Evolutionary conservation across 2,797 vertebrate species (phyloP).

Genomic region (Sebastes jordani): DNA sequence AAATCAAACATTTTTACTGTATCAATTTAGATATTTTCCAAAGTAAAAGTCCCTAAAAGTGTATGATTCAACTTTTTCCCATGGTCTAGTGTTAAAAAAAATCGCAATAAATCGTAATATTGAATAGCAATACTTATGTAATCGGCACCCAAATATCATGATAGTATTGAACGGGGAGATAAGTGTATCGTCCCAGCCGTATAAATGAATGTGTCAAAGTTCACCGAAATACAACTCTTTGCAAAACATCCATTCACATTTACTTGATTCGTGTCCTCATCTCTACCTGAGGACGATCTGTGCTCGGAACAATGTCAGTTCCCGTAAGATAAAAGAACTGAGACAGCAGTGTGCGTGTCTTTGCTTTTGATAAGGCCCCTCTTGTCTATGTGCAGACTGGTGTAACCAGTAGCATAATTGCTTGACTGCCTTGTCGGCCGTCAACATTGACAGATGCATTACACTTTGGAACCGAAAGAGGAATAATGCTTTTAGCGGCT

Average conservation of each 20-base stretch:
- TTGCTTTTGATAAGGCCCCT: background rate
- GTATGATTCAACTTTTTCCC: too few relatives aligned
- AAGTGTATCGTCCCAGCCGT: too few relatives aligned
- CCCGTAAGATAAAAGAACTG: background rate
- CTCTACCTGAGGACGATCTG: background rate
- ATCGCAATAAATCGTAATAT: too few relatives aligned
- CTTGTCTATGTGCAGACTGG: background rate
- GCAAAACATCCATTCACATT: background rate
- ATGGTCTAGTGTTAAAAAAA: too few relatives aligned
- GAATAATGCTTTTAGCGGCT: slow-evolving; percentile 5
- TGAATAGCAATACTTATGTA: too few relatives aligned
- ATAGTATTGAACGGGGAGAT: accelerated
- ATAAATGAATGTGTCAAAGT: too few relatives aligned
- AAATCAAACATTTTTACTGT: too few relatives aligned
- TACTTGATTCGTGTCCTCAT: background rate
- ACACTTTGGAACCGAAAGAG: background rate
- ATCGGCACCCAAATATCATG: too few relatives aligned
- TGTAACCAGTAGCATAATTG: background rate
- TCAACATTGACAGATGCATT: slow-evolving; percentile 12
- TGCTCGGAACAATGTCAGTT: background rate
- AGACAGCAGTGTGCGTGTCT: background rate
- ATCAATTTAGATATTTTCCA: too few relatives aligned
- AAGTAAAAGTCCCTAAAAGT: too few relatives aligned
- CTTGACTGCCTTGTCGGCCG: background rate
- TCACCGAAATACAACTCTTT: too few relatives aligned